Evolutionary conservation across 1,140 invertebrate genomes (phyloP), one percentile per base, ranked within the genome.

Genomic region (Ctenoplectra terminalis): DNA sequence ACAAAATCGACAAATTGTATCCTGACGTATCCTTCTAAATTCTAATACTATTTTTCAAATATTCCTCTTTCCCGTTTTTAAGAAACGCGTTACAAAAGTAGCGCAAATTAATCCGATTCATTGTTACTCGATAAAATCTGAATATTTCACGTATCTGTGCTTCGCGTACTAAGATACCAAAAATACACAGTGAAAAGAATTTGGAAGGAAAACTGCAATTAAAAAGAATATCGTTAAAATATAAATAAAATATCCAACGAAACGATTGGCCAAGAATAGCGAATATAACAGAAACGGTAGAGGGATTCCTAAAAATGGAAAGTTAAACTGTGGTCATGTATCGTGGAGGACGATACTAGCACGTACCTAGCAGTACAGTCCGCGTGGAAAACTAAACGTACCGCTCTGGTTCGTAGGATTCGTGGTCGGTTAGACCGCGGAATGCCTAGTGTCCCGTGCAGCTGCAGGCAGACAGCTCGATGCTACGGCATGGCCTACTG

Each of bases 391-490:
- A 58, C 56, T 52, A 26, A 34, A 52, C 40, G 48, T 34, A 8
- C 23, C 31, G 29, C 61, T 60, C 34, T 31, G 52, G 40, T 56
- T 60, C 50, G 71, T 61, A 50, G 37, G 67, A 66, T 80, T 69
- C 67, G 80, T 54, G 79, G 67, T 81, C 66, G 78, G 52, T 63
- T 81, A 82, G 71, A 69, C 37, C 52, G 54, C 69, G 80, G 63
- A 82, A 90, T 87, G 84, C 72, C 82, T 85, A 87, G 83, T 91
- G 87, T 87, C 85, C 85, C 83, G 86, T 83, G 84, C 67, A 82
- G 82, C 74, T 83, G 76, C 82, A 80, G 67, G 46, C 69, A 79
- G 71, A 69, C 67, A 86, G 66, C 80, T 88, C 84, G 83, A 90
- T 85, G 89, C 43, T 61, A 83, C 86, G 72, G 78, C 86, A 83